Evolutionary conservation across 2,113 vertebrate species (phyloP), one percentile per base, ranked within the genome.

Genomic region (Cyprinodon variegatus): DNA sequence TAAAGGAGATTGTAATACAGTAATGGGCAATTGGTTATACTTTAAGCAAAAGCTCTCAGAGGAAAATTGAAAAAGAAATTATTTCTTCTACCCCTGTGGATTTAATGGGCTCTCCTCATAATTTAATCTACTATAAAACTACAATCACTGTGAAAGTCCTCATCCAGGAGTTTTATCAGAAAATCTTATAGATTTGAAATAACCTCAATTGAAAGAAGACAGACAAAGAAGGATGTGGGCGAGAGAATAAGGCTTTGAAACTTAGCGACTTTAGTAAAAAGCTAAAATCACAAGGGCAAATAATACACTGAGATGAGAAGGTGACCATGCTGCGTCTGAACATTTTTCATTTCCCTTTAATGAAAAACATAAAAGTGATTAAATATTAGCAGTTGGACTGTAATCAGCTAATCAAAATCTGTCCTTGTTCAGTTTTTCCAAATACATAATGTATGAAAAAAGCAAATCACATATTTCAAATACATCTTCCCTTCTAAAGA

Each of bases 121-220:
- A 89, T 90, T 77, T 83, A 88, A 89, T 92, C 86, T 82, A 79
- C 78, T 65, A 72, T 78, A 77, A 80, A 86, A 78, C 76, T 76
- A 62, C 86, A 76, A 62, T 65, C 70, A 15, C 70, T 79, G 74
- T 79, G 61, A 74, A 70, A 90, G 83, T 50, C 59, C 77, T 59
- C 46, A 61, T 80, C 65, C 67, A 77, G 60, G 61, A 83, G 76
- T 84, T 87, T 78, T 20, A 83, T 53, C 79, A 89, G 75, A 87
- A 89, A 92, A 87, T 89, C 80, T 81, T 80, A 79, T 63, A 76
- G 72, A 84, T 82, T 83, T 74, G 62, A 85, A 70, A 80, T 77
- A 84, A 83, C 69, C 72, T 77, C 61, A 73, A 76, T 41, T 83
- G 74, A 78, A 73, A 67, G 68, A 59, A 36, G 48, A 14, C 13